Evolutionary conservation across 2,888 invertebrate species (phyloP), one percentile per base, ranked within the genome.

Genomic region (Portevinia maculata): DNA sequence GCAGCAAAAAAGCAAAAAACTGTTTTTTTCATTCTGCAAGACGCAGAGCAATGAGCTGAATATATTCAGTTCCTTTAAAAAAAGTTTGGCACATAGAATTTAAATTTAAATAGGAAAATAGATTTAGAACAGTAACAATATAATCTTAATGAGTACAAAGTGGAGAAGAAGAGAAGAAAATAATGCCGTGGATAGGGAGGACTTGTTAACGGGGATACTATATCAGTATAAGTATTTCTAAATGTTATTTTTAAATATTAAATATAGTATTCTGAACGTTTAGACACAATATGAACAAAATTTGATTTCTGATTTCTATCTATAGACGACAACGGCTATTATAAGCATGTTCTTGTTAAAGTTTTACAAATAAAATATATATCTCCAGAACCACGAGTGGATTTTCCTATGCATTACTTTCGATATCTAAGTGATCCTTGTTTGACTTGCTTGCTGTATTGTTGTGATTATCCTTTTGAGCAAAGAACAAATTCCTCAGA

Each of bases 401-500:
- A 46, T 15, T 32, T 34, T 5, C 24, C 24, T 84, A 84, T 84
- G 84, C 84, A 64, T 52, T 84, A 73, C 62, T 84, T 53, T 84
- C 79, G 50, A 50, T 59, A 60, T 74, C 46, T 21, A 59, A 32
- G 34, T 67, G n/a, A 52, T 84, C 73, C 11, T 74, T 84, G 9
- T 34, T 69, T 21, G 71, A 55, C 24, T 78, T 69, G 57, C n/a
- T n/a, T 70, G 69, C 24, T 73, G 34, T 76, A 21, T 44, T 73
- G 52, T 69, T 67, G 55, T 62, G 71, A 59, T 74, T 70, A 79
- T 76, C 81, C 52, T 83, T 84, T 79, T 78, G 83, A 75, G 84
- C 83, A 71, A 86, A 86, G 71, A 87, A 87, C 44, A 86, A 79
- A 84, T 86, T 86, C 55, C 87, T 73, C 57, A 87, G 64, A 44